Percentiles rank a stretch among this genome's conserved stretches.
These are phyloP conservation scores for Scarus forsteni DNA, from an alignment of 2,797 vertebrate genomes.

Conservation along the genomic window DNA sequence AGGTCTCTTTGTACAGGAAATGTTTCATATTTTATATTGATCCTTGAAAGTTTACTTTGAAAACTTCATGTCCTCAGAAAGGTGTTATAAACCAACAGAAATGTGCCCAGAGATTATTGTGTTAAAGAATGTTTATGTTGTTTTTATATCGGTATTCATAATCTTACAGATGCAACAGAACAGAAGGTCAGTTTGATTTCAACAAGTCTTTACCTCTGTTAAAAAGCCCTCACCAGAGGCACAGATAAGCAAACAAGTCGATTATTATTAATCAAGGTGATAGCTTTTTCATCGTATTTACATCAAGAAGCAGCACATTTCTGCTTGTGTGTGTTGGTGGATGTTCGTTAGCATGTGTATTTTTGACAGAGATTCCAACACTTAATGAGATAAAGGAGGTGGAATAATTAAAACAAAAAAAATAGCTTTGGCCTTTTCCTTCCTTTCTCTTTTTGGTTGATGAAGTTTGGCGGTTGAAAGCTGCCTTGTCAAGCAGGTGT, in stretches of 20 bases:
- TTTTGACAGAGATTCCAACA: conserved; percentile 11
- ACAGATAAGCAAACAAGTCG: conserved; percentile 57
- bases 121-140: neutral
- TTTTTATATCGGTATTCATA: conserved; percentile 4
- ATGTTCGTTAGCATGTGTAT: neutral
- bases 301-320: conserved; percentile 50
- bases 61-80: neutral
- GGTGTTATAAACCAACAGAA: neutral
- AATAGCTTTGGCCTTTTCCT: conserved; percentile 52
- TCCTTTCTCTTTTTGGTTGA: conserved; percentile 43
- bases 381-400: conserved; percentile 25
- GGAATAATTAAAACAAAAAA: conserved; percentile 64
- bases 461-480: conserved; percentile 58
- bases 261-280: conserved; percentile 68
- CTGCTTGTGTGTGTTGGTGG: conserved; percentile 2
- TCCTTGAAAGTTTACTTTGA: neutral
- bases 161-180: conserved; percentile 22
- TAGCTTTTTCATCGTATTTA: conserved; percentile 59
- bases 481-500: conserved; percentile 66
- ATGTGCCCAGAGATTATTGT: no score
- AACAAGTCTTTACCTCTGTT: conserved; percentile 29
- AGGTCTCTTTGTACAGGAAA: conserved; percentile 1
- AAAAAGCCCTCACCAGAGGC: conserved; percentile 29
- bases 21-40: conserved; percentile 6
- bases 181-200: conserved; percentile 39